Conservation (phyloP, 2,888 invertebrate genomes). For the Drosophila affinis region DNA sequence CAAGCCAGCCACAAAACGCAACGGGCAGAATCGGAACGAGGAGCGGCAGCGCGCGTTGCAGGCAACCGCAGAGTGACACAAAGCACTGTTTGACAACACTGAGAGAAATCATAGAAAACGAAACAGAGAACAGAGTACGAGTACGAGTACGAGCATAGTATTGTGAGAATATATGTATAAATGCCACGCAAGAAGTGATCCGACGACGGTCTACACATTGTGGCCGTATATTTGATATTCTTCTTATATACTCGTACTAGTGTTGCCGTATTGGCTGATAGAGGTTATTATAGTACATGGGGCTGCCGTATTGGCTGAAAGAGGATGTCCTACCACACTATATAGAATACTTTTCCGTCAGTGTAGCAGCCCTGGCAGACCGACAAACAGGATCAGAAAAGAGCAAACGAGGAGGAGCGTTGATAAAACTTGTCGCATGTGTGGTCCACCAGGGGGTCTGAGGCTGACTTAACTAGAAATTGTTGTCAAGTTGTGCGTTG, state of each 20-base stretch:
- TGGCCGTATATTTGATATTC: too few species aligned
- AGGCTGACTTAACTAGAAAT: slow-evolving; percentile 45
- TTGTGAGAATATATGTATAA: too few species aligned
- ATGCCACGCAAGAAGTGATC: too few species aligned
- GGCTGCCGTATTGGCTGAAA: too few species aligned
- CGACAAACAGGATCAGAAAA: slow-evolving; percentile 54
- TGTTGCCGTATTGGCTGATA: too few species aligned
- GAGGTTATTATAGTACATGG: too few species aligned
- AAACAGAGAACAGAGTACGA: background rate
- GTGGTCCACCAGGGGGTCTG: slow-evolving; percentile 7
- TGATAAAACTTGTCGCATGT: slow-evolving; percentile 57
- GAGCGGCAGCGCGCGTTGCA: slow-evolving; percentile 35
- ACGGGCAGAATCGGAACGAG: slow-evolving; percentile 47
- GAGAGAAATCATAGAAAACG: slow-evolving; percentile 15
- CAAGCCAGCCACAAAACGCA: slow-evolving; percentile 63
- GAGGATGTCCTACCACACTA: too few species aligned
- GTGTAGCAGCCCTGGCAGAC: slow-evolving; percentile 10
- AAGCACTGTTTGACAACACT: slow-evolving; percentile 49
- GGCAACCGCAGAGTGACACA: slow-evolving; percentile 65
- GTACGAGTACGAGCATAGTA: too few species aligned
- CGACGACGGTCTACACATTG: too few species aligned
- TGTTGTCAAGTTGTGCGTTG: slow-evolving; percentile 50
- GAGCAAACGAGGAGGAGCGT: slow-evolving; percentile 51
- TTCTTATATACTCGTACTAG: too few species aligned
- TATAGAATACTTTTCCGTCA: background rate